phyloP scores from a whole-genome alignment of 2,797 vertebrate genomes.

The Sciurus vulgaris region DNA sequence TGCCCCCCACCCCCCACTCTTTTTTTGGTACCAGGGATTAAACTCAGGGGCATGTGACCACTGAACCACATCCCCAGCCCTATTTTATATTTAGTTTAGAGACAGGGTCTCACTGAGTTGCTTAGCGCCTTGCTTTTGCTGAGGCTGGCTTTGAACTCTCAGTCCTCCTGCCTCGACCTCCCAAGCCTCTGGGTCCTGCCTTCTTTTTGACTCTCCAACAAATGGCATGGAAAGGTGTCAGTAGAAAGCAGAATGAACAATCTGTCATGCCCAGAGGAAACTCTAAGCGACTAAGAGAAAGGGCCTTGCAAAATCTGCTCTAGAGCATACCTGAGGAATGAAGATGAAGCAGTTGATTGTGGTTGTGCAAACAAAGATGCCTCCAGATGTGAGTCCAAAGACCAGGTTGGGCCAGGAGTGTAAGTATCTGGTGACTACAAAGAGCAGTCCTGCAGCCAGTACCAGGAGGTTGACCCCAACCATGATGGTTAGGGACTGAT shows the following conservation, averaged over 20 bases:
- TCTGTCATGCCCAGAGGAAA: not conserved
- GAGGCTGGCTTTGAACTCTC: too few species aligned
- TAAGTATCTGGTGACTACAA: slow-evolving; percentile 93
- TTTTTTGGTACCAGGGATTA: too few species aligned
- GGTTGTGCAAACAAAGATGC: slow-evolving; percentile 96
- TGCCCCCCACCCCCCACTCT: too few species aligned
- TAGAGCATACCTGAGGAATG: slow-evolving; percentile 91
- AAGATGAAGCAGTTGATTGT: slow-evolving; percentile 96
- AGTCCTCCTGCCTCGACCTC: too few species aligned
- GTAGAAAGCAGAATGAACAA: not conserved
- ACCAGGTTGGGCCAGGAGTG: slow-evolving; percentile 94
- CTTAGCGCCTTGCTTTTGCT: too few species aligned
- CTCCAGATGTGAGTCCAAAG: slow-evolving; percentile 94
- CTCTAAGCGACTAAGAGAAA: not conserved
- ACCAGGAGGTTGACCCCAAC: slow-evolving; percentile 92
- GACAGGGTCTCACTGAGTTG: too few species aligned
- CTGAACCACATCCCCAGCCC: too few species aligned
- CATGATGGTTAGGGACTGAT: slow-evolving; percentile 97
- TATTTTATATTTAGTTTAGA: too few species aligned
- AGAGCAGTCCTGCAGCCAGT: slow-evolving; percentile 89
- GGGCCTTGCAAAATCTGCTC: not conserved
- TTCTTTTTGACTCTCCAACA: not conserved
- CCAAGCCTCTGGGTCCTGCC: too few species aligned
- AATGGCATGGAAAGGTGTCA: not conserved
- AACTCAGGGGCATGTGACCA: too few species aligned